Evolutionary conservation across 1,140 invertebrate species (phyloP), one percentile per base, ranked within the genome.

Genomic region (Aphelenchoides fujianensis): DNA sequence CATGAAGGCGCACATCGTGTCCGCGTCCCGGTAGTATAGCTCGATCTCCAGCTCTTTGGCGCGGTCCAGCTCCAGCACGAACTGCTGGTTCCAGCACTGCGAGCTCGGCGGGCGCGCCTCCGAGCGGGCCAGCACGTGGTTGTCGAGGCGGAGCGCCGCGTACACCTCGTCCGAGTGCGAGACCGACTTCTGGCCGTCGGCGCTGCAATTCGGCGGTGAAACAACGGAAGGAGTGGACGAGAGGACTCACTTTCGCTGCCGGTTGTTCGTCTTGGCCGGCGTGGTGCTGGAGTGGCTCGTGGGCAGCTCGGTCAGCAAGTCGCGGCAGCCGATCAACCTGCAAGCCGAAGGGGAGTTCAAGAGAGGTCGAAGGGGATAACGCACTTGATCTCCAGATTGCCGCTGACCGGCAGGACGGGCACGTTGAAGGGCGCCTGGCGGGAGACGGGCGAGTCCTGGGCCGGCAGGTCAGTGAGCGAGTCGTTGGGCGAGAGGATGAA

Each of bases 61-160:
- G 77, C 87, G 92, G 82, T 98, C 96, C 84, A 99, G 88, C 84
- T 97, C 94, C 79, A 99, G 94, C 70, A 91, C 93, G 86, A 97
- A 97, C 85, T 92, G 90, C 87, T 98, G 94, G 88, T 98, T 95
- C 96, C 96, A 98, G 74, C 95, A 95, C 86, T 97, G 94, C 85
- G 97, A 94, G 71, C 93, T 95, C 86, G 93, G 95, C 0, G 91
- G 90, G 85, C 92, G 91, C 92, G 94, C 97, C 82, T 90, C 92
- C 0, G 96, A 98, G 87, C 97, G 93, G 59, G 90, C 94, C 69
- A 98, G 94, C 19, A 91, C 91, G 80, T 94, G 92, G 86, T 98
- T 98, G 86, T 98, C 97, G 78, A 99, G 86, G 85, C 97, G 95
- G 79, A 99, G 89, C 74, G 95, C 90, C 55, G 95, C 95, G 92